These are phyloP conservation scores for Temnothorax ravouxi DNA, from an alignment of 2,888 invertebrate species.

Conservation along the genomic window DNA sequence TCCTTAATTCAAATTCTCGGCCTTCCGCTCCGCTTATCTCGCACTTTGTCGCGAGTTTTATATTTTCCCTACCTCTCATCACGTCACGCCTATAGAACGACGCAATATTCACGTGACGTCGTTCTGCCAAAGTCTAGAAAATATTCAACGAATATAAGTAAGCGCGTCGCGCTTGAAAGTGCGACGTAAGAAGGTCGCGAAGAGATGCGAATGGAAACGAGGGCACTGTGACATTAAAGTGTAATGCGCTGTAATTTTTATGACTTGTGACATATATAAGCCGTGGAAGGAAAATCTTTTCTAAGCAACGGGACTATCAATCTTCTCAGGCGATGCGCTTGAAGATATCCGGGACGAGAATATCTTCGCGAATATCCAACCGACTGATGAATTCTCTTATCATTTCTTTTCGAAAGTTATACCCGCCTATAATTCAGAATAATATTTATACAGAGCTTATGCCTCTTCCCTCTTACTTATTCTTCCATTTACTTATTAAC, in stretches of 20 bases:
- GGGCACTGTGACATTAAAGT: conserved; percentile 54
- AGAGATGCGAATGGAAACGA: conserved; percentile 54
- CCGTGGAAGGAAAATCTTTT: conserved; percentile 29
- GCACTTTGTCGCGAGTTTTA: conserved; percentile 32
- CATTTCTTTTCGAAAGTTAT: background rate
- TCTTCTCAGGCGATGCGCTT: conserved; percentile 1
- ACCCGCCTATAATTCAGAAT: background rate
- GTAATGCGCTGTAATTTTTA: conserved; percentile 56
- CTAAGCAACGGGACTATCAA: conserved; percentile 32
- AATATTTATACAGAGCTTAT: background rate
- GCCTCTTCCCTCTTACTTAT: background rate
- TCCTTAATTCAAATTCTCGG: conserved; percentile 44
- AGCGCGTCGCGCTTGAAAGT: conserved; percentile 39
- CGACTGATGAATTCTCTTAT: background rate
- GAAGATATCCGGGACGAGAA: conserved; percentile 15
- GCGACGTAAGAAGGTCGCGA: conserved; percentile 47
- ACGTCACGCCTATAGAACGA: background rate
- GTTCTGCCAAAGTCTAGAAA: conserved; percentile 46
- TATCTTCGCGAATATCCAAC: conserved; percentile 1
- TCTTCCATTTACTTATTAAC: background rate
- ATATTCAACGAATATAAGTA: conserved; percentile 49
- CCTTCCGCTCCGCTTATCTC: conserved; percentile 19
- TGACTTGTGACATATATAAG: conserved; percentile 48
- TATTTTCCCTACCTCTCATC: conserved; percentile 17
- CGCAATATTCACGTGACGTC: conserved; percentile 41